Evolutionary conservation across 2,888 invertebrate genomes (phyloP).

Genomic region (Agriopis aurantiaria): DNA sequence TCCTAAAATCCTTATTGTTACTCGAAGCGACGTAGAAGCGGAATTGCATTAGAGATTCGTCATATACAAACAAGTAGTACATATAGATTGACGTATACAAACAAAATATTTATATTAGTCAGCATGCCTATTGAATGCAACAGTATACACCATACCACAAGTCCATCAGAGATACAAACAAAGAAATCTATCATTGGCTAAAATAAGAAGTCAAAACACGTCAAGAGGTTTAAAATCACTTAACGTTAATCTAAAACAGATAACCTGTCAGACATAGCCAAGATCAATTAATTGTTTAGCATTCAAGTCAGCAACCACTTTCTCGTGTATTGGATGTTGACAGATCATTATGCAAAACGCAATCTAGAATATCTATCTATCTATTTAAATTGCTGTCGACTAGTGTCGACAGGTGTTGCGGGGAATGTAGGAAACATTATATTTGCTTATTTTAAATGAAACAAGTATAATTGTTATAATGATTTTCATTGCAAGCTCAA

Average conservation of each 20-base stretch:
- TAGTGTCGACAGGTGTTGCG: slow-evolving; percentile 2
- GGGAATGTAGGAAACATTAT: slow-evolving; percentile 8
- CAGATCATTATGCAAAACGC: slow-evolving; percentile 30
- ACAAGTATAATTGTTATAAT: not conserved
- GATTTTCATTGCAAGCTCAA: not conserved
- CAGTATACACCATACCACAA: too few species aligned
- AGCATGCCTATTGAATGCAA: too few species aligned
- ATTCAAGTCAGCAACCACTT: slow-evolving; percentile 27
- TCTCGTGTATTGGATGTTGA: slow-evolving; percentile 28
- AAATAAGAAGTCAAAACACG: slow-evolving; percentile 19
- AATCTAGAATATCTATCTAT: slow-evolving; percentile 20
- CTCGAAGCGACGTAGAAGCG: too few species aligned
- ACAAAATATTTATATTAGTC: too few species aligned
- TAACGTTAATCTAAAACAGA: slow-evolving; percentile 17
- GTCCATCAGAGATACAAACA: too few species aligned
- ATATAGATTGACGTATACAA: too few species aligned
- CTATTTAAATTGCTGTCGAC: slow-evolving; percentile 16
- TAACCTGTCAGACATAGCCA: slow-evolving; percentile 14
- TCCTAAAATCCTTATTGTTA: too few species aligned
- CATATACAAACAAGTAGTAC: too few species aligned
- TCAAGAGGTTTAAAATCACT: slow-evolving; percentile 17
- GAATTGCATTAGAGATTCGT: too few species aligned
- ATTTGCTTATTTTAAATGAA: slow-evolving; percentile 6
- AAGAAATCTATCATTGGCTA: too few species aligned
- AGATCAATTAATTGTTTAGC: slow-evolving; percentile 28